These are phyloP conservation scores for Biston betularia DNA, from an alignment of 2,888 invertebrate species.

Conservation along the genomic window DNA sequence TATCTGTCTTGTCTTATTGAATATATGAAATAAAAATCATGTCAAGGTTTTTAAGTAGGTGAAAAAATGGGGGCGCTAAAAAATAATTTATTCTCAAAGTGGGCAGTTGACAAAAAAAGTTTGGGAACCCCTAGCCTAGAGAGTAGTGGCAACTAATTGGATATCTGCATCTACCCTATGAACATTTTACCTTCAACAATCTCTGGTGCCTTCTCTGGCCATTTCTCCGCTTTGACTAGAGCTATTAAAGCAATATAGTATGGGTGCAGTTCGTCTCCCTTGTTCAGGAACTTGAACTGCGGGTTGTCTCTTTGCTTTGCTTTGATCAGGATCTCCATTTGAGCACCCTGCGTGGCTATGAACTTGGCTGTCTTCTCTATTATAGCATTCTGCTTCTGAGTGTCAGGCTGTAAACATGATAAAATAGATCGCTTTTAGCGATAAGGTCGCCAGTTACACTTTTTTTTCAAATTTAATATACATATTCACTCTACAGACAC, in stretches of 20 bases:
- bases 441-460: too few relatives aligned
- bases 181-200: constrained; percentile 65
- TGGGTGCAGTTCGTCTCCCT: constrained; percentile 92
- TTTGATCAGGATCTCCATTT: constrained; percentile 99
- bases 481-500: too few relatives aligned
- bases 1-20: too few relatives aligned
- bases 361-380: constrained; percentile 98
- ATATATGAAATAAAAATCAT: too few relatives aligned
- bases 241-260: constrained; percentile 93
- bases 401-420: constrained; percentile 89
- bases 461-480: too few relatives aligned
- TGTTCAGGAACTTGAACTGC: constrained; percentile 97
- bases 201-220: constrained; percentile 72
- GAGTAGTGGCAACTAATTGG: not conserved
- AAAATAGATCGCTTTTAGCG: too few relatives aligned
- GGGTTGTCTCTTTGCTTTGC: constrained; percentile 97
- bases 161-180: not conserved
- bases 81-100: too few relatives aligned
- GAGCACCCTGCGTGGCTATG: constrained; percentile 95
- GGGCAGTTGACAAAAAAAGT: too few relatives aligned
- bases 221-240: constrained; percentile 71
- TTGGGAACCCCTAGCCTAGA: too few relatives aligned
- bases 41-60: too few relatives aligned
- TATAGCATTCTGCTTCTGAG: constrained; percentile 95
- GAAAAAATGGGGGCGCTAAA: too few relatives aligned